Evolutionary conservation across 2,888 invertebrate species (phyloP).

Genomic region (Eupithecia subfuscata): DNA sequence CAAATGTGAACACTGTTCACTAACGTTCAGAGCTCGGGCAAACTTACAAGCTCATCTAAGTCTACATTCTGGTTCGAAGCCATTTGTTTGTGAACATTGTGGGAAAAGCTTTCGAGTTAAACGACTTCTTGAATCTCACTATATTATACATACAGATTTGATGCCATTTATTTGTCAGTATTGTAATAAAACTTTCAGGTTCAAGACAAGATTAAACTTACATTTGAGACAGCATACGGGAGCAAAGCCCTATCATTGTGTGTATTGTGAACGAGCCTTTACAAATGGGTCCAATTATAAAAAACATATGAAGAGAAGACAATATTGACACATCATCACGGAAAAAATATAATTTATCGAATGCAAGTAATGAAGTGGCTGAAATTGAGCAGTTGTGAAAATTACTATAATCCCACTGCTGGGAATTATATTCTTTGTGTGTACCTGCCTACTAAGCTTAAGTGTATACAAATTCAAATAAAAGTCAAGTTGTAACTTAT

Average conservation of each 20-base stretch:
- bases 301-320: constrained; percentile 78
- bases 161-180: constrained; percentile 75
- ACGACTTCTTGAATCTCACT: constrained; percentile 77
- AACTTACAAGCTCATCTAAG: constrained; percentile 74
- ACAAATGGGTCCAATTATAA: constrained; percentile 79
- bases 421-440: background rate
- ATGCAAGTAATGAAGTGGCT: constrained; percentile 42
- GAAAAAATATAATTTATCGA: constrained; percentile 57
- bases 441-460: background rate
- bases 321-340: constrained; percentile 74
- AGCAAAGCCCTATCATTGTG: constrained; percentile 74
- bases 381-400: constrained; percentile 19
- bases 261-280: constrained; percentile 73
- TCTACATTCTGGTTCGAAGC: constrained; percentile 72
- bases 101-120: constrained; percentile 77
- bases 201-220: constrained; percentile 74
- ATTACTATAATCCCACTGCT: background rate
- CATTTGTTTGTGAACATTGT: constrained; percentile 78
- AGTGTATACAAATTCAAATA: no score
- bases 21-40: constrained; percentile 74
- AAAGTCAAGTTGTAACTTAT: no score
- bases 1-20: constrained; percentile 75
- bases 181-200: constrained; percentile 76
- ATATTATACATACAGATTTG: constrained; percentile 76
- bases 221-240: constrained; percentile 79